Conservation (phyloP, 2,113 vertebrate genomes). For the Lampris incognitus region DNA sequence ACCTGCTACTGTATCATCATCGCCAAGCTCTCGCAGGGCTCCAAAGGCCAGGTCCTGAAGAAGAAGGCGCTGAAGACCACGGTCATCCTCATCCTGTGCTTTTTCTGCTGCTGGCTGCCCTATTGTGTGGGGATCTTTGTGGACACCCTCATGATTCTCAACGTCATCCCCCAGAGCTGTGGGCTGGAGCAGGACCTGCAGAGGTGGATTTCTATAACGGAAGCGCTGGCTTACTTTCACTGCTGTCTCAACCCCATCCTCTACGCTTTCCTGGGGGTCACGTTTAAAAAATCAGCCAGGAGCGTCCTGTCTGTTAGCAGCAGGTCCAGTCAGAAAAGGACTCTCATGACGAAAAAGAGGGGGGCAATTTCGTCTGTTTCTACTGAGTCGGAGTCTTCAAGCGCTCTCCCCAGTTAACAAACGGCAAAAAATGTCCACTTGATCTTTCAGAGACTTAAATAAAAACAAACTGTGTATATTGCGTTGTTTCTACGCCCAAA, state of each 20-base stretch:
- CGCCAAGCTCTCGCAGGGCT: constrained; percentile 87
- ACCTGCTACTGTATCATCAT: constrained; percentile 98
- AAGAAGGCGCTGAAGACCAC: constrained; percentile 97
- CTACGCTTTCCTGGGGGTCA: constrained; percentile 96
- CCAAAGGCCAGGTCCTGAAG: constrained; percentile 91
- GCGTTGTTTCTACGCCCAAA: constrained; percentile 38
- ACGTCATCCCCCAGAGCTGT: constrained; percentile 84
- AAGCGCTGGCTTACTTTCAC: constrained; percentile 95
- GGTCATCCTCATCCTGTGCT: constrained; percentile 93
- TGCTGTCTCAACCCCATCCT: constrained; percentile 98
- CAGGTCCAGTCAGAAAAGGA: constrained; percentile 91
- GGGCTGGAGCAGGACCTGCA: constrained; percentile 84
- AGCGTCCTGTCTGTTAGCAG: constrained; percentile 89
- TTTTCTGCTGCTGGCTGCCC: constrained; percentile 96
- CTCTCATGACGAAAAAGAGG: constrained; percentile 90
- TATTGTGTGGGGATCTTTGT: constrained; percentile 92
- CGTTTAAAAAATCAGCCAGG: constrained; percentile 94
- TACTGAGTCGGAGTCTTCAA: constrained; percentile 97
- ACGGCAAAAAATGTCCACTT: background rate
- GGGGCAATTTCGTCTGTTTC: constrained; percentile 94
- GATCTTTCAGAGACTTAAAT: constrained; percentile 74
- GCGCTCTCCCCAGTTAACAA: constrained; percentile 95
- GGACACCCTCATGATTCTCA: constrained; percentile 88
- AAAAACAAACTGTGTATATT: constrained; percentile 75
- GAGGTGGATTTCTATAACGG: constrained; percentile 92